These are phyloP conservation scores for Petrophora chlorosata DNA, from an alignment of 2,888 invertebrate species.

Conservation along the genomic window DNA sequence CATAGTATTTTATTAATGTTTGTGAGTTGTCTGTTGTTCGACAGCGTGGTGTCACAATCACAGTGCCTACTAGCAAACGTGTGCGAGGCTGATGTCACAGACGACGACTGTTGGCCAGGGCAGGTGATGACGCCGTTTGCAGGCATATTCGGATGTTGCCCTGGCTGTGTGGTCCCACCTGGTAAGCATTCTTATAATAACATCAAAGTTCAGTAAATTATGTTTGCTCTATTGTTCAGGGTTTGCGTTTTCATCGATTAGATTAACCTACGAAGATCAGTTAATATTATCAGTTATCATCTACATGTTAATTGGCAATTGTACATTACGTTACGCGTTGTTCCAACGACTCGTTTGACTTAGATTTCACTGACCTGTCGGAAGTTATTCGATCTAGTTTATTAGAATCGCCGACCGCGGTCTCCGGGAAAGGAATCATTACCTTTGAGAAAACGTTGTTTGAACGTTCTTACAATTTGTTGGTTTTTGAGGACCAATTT, in stretches of 20 bases:
- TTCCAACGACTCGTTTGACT: too few species aligned
- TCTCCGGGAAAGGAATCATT: slow-evolving; percentile 58
- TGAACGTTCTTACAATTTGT: slow-evolving; percentile 4
- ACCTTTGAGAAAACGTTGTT: slow-evolving; percentile 50
- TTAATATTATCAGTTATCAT: too few species aligned
- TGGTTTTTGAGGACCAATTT: slow-evolving; percentile 3
- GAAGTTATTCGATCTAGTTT: slow-evolving; percentile 44
- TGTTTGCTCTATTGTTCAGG: too few species aligned
- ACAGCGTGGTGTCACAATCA: slow-evolving; percentile 44
- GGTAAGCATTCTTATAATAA: slow-evolving; percentile 31
- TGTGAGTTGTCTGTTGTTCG: slow-evolving; percentile 30
- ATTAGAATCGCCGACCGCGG: slow-evolving; percentile 40
- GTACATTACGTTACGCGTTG: too few species aligned
- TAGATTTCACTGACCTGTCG: slow-evolving; percentile 44
- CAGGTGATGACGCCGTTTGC: slow-evolving; percentile 52
- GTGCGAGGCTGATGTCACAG: slow-evolving; percentile 66
- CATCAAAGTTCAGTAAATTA: too few species aligned
- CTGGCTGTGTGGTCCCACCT: slow-evolving; percentile 57
- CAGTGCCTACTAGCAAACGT: slow-evolving; percentile 59
- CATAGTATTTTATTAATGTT: slow-evolving; percentile 34
- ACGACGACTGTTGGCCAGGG: slow-evolving; percentile 51
- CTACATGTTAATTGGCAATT: too few species aligned
- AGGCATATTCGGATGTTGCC: slow-evolving; percentile 70
- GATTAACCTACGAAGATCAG: too few species aligned
- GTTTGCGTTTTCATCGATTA: too few species aligned